Evolutionary conservation across 2,888 invertebrate genomes (phyloP).

Genomic region (Notodromas monacha): DNA sequence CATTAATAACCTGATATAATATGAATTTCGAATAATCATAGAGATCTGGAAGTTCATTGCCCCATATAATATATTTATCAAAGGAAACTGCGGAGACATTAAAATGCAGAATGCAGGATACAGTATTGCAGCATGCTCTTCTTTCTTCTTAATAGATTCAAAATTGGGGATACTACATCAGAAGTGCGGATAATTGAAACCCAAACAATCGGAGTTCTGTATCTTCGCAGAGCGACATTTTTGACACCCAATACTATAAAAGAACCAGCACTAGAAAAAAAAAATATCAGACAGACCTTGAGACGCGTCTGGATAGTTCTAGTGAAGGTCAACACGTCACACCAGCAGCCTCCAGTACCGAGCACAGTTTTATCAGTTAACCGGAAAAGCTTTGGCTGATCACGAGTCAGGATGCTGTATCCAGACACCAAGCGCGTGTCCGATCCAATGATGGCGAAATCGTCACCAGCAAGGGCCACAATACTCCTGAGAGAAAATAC

Average conservation of each 20-base stretch:
- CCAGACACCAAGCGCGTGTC: constrained; percentile 76
- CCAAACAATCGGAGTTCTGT: too few species aligned
- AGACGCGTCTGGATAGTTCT: constrained; percentile 47
- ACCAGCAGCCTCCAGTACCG: constrained; percentile 91
- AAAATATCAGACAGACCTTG: constrained; percentile 29
- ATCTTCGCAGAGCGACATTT: too few species aligned
- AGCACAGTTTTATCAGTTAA: constrained; percentile 45
- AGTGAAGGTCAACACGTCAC: constrained; percentile 69
- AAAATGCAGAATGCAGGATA: too few species aligned
- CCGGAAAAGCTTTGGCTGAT: constrained; percentile 53
- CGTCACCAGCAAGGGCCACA: constrained; percentile 77
- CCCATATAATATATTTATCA: constrained; percentile 5
- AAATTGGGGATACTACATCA: too few species aligned
- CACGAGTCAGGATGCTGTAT: constrained; percentile 55
- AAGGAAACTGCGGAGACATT: background rate
- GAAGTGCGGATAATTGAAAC: too few species aligned
- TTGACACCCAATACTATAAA: too few species aligned
- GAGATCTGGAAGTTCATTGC: background rate
- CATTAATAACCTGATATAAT: too few species aligned
- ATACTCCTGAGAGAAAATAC: constrained; percentile 40
- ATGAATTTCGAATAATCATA: too few species aligned
- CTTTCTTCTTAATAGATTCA: too few species aligned
- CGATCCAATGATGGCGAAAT: constrained; percentile 73
- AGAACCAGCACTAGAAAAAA: constrained; percentile 2
- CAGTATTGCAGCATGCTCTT: too few species aligned